Evolutionary conservation across 2,797 vertebrate species (phyloP).

Genomic region (Phoebastria nigripes): DNA sequence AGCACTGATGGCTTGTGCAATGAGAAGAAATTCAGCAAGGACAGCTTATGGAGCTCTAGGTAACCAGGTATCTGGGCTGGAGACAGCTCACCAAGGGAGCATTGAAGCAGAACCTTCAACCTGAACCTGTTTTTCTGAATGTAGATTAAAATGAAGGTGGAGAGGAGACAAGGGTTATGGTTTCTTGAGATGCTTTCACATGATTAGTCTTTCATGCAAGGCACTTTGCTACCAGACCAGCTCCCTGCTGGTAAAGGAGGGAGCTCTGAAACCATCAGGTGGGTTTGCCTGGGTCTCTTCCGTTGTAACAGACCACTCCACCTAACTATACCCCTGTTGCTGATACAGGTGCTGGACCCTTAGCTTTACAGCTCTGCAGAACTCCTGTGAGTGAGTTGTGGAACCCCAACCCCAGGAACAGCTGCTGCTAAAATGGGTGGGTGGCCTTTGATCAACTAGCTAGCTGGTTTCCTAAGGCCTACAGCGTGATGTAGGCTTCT

Average conservation of each 20-base stretch:
- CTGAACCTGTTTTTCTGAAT: neutral
- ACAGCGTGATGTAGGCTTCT: neutral
- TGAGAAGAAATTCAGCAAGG: neutral
- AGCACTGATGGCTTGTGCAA: neutral
- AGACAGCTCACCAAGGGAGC: neutral
- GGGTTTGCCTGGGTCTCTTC: neutral
- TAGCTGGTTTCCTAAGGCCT: neutral
- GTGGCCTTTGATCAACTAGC: neutral
- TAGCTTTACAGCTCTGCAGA: neutral
- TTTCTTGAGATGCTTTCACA: neutral
- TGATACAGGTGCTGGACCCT: neutral
- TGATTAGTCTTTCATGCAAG: neutral
- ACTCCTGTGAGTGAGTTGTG: neutral
- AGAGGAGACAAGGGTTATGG: neutral
- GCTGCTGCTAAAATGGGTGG: neutral
- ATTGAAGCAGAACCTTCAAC: no score
- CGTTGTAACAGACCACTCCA: neutral
- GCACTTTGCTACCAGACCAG: neutral
- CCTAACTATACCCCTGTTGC: no score
- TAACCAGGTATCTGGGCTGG: neutral
- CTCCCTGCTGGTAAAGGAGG: neutral
- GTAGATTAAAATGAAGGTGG: neutral
- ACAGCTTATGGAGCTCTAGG: neutral
- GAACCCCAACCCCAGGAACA: accelerated
- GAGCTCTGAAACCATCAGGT: neutral